A percentile compares a stretch with the other conserved stretches of the same genome.
Evolutionary conservation across 2,797 vertebrate species (phyloP).

Genomic region (Siniperca undulata): DNA sequence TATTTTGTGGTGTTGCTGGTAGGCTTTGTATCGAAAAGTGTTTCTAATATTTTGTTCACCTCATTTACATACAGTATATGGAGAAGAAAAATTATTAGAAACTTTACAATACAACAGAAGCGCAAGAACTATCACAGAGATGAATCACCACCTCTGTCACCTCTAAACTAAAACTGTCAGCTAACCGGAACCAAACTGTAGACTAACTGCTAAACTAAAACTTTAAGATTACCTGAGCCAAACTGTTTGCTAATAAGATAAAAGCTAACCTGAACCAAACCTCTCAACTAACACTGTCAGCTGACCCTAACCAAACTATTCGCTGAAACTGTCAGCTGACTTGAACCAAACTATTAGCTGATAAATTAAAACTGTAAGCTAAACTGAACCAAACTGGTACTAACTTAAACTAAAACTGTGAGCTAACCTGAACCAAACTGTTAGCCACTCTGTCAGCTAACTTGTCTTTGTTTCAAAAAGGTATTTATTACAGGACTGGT

Average conservation of each 20-base stretch:
- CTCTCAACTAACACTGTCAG: no score
- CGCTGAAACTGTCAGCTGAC: neutral
- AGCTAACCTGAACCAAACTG: no score
- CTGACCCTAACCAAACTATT: no score
- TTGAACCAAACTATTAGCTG: neutral
- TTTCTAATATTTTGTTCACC: neutral
- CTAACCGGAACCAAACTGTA: neutral
- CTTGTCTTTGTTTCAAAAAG: neutral
- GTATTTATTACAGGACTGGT: neutral
- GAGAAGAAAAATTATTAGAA: neutral
- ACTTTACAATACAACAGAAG: neutral
- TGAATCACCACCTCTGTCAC: no score
- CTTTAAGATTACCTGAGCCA: no score
- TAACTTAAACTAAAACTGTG: no score
- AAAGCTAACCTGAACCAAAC: no score
- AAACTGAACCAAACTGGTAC: neutral
- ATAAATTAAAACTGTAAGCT: neutral
- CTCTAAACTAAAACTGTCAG: neutral
- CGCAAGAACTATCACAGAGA: neutral
- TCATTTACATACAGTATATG: neutral
- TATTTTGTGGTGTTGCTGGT: neutral
- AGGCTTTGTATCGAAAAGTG: neutral
- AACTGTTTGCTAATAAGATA: no score
- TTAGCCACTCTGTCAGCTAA: no score
- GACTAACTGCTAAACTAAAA: no score